phyloP scores from a whole-genome alignment of 2,113 vertebrate genomes.

The Myiozetetes cayanensis region DNA sequence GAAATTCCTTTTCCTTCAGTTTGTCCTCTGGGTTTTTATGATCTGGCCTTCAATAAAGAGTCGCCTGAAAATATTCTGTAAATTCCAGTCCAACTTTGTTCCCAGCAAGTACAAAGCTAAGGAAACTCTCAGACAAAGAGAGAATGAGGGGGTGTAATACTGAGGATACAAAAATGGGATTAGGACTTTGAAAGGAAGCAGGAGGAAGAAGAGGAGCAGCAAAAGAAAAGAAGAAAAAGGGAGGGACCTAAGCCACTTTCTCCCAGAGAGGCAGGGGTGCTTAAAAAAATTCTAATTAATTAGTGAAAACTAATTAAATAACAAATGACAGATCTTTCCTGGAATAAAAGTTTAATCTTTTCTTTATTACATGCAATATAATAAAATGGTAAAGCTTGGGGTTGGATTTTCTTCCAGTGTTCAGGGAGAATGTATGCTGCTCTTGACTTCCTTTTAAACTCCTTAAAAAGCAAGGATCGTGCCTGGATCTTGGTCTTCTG shows the following conservation, averaged over 20 bases:
- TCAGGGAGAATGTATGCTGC: neutral
- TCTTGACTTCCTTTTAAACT: neutral
- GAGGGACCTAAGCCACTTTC: conserved; percentile 30
- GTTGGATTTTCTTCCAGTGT: neutral
- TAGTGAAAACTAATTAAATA: conserved; percentile 65
- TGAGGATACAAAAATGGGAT: conserved; percentile 56
- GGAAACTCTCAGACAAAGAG: conserved; percentile 29
- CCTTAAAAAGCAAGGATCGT: neutral
- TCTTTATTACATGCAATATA: conserved; percentile 40
- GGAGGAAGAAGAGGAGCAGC: conserved; percentile 28
- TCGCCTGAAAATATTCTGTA: neutral
- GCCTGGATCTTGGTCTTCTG: neutral
- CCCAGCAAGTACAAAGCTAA: conserved; percentile 25
- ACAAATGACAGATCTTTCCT: conserved; percentile 17
- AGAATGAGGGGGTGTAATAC: neutral
- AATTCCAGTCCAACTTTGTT: conserved; percentile 10
- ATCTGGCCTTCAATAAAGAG: neutral
- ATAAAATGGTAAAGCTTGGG: neutral
- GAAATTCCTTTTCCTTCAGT: neutral
- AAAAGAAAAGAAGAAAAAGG: conserved; percentile 41
- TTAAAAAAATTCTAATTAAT: conserved; percentile 65
- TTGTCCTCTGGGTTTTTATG: neutral
- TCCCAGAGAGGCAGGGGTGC: conserved; percentile 28
- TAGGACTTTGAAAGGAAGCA: conserved; percentile 43
- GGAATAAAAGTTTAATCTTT: conserved; percentile 55